These are phyloP conservation scores for Nezara viridula DNA, from an alignment of 2,888 invertebrate species.

Conservation along the genomic window DNA sequence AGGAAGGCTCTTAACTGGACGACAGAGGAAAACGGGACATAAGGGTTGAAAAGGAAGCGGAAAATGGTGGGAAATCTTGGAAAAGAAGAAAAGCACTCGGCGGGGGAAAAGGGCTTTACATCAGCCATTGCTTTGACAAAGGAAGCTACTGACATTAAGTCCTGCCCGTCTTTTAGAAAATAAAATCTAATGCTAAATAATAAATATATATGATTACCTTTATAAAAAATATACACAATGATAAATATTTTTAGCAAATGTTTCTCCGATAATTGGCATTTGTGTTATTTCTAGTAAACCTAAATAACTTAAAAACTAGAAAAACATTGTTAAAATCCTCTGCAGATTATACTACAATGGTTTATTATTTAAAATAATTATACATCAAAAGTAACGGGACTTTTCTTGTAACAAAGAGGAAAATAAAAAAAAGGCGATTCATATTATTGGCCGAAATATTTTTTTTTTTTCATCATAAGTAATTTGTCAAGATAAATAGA, in stretches of 20 bases:
- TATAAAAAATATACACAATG: neutral
- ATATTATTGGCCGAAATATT: no score
- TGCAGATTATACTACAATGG: no score
- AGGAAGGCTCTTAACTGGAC: neutral
- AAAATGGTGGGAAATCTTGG: slow-evolving; percentile 16
- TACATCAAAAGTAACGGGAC: no score
- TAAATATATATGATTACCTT: neutral
- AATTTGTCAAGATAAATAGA: no score
- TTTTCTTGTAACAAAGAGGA: no score
- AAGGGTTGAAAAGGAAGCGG: slow-evolving; percentile 33
- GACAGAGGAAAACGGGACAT: slow-evolving; percentile 6
- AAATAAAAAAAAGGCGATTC: no score
- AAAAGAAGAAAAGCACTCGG: slow-evolving; percentile 15
- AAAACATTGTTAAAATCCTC: no score
- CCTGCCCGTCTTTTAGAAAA: neutral
- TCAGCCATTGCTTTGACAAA: slow-evolving; percentile 17
- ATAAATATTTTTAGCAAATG: neutral
- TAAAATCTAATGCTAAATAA: neutral
- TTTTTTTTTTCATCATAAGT: no score
- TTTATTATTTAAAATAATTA: no score
- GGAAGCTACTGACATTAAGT: slow-evolving; percentile 25
- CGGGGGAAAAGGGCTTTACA: neutral
- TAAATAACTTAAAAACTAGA: no score
- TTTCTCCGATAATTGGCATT: neutral
- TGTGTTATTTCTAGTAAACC: no score